A percentile compares a stretch with the other conserved stretches of the same genome.
These are phyloP conservation scores for Megalops cyprinoides DNA, from an alignment of 2,797 vertebrate genomes.

Conservation along the genomic window DNA sequence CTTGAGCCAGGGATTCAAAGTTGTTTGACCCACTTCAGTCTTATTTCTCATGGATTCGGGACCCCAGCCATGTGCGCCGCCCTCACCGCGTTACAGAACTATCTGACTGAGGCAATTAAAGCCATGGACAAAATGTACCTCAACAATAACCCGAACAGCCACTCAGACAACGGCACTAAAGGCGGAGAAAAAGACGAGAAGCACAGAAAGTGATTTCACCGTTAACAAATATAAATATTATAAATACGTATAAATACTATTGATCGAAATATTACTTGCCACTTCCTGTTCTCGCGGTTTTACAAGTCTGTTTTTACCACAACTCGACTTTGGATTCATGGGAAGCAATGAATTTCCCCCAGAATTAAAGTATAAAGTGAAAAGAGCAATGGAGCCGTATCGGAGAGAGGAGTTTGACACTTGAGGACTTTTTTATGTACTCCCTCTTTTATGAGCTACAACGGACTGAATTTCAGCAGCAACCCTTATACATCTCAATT, in stretches of 20 bases:
- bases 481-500: conserved; percentile 83
- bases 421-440: conserved; percentile 67
- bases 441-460: conserved; percentile 81
- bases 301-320: conserved; percentile 67
- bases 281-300: conserved; percentile 74
- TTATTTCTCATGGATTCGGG: conserved; percentile 98
- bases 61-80: conserved; percentile 96
- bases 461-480: conserved; percentile 88
- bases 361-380: conserved; percentile 56
- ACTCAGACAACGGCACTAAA: conserved; percentile 97
- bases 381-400: conserved; percentile 77
- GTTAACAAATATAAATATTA: conserved; percentile 74
- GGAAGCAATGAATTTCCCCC: conserved; percentile 54
- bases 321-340: conserved; percentile 69
- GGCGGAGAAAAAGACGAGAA: conserved; percentile 98
- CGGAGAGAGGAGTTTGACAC: conserved; percentile 60
- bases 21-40: conserved; percentile 99
- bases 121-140: conserved; percentile 99
- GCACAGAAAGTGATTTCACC: conserved; percentile 90
- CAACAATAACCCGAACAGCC: conserved; percentile 97
- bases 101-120: conserved; percentile 99
- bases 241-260: conserved; percentile 80
- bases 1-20: conserved; percentile 98
- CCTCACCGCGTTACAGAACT: conserved; percentile 98
- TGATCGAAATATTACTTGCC: conserved; percentile 75